A percentile compares a stretch with the other conserved stretches of the same genome.
phyloP scores from a whole-genome alignment of 1,140 invertebrate species.

The Musca domestica region DNA sequence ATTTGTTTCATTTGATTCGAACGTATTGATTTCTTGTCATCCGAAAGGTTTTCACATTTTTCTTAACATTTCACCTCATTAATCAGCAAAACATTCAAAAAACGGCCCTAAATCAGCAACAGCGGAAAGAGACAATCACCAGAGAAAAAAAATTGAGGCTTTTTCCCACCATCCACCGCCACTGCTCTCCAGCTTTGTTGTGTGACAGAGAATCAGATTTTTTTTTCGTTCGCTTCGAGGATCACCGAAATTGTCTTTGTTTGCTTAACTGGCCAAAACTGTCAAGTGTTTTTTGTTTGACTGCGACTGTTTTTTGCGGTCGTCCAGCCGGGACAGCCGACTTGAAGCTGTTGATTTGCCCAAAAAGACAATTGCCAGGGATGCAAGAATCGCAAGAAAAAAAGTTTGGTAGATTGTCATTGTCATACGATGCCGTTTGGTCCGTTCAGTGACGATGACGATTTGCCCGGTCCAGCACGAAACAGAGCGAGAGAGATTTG shows the following conservation, averaged over 20 bases:
- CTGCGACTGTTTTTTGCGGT: background rate
- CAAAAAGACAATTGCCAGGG: too few relatives aligned
- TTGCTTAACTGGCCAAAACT: slow-evolving; percentile 11
- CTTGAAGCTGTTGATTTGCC: too few relatives aligned
- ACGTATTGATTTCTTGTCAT: slow-evolving; percentile 21
- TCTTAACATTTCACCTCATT: slow-evolving; percentile 24
- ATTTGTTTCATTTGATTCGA: slow-evolving; percentile 13
- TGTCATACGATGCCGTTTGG: too few relatives aligned
- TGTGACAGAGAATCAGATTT: background rate
- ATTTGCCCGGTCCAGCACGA: too few relatives aligned
- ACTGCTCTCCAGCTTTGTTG: background rate
- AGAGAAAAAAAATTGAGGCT: background rate
- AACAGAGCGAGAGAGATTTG: too few relatives aligned
- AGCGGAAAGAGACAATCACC: background rate
- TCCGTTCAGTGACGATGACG: too few relatives aligned
- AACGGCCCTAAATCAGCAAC: background rate
- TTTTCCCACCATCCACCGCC: background rate
- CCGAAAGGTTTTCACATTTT: slow-evolving; percentile 20
- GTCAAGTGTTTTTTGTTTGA: background rate
- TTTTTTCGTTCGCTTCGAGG: background rate
- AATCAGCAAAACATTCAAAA: slow-evolving; percentile 15
- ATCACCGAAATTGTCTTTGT: background rate
- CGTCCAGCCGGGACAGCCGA: too few relatives aligned
- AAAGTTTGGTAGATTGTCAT: too few relatives aligned
- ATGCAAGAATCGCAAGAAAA: too few relatives aligned